Percentiles rank a stretch among this genome's conserved stretches.
phyloP scores from a whole-genome alignment of 2,113 vertebrate species.

The Numida meleagris region DNA sequence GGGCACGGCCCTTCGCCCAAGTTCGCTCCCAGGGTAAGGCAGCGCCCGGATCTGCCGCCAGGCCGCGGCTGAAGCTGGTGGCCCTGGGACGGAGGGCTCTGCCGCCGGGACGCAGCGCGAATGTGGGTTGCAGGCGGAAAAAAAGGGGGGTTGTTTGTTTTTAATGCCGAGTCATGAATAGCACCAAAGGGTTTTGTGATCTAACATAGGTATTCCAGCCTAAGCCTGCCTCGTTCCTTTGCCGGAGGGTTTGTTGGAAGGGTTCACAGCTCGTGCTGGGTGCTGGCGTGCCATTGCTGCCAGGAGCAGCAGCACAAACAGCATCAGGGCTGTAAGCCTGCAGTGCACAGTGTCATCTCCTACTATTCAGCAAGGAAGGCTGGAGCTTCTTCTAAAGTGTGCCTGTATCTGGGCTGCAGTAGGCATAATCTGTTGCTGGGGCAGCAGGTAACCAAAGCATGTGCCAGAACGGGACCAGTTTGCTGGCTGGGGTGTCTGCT shows the following conservation, averaged over 20 bases:
- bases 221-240: not conserved
- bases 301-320: not conserved
- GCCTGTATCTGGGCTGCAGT: not conserved
- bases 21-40: not conserved
- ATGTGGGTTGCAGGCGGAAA: accelerated
- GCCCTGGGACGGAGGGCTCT: not conserved
- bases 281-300: not conserved
- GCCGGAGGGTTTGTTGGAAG: not conserved
- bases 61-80: accelerated
- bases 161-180: not conserved
- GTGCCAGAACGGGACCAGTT: not conserved
- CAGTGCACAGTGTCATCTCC: not conserved
- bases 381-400: not conserved
- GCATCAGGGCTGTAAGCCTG: not conserved
- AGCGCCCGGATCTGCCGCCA: not conserved
- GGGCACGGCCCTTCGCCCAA: not conserved
- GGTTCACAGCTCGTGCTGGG: not conserved
- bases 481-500: not conserved
- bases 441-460: not conserved
- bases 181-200: not conserved
- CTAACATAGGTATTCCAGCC: not conserved
- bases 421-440: not conserved
- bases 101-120: not conserved
- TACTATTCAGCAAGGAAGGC: not conserved
- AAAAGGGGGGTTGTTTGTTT: not conserved